Evolutionary conservation across 2,797 vertebrate species (phyloP), one percentile per base, ranked within the genome.

Genomic region (Novumbra hubbsi): DNA sequence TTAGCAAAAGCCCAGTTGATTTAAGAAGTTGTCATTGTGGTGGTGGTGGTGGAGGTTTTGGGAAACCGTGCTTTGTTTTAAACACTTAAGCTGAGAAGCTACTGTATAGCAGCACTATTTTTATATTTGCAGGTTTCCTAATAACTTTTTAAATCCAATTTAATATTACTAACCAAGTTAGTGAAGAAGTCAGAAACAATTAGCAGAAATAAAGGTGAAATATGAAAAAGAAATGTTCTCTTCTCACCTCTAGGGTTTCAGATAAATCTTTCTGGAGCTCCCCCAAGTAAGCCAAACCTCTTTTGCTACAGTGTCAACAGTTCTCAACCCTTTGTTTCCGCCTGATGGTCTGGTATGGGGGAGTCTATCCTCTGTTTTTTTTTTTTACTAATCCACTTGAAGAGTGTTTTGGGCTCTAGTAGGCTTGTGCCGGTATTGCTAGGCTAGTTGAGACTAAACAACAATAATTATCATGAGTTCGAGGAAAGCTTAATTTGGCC

Each of bases 191-290:
- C 17, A 67, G 9, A 67, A 19, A 7, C 17, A 8, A 50, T 1
- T 72, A 34, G 12, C 41, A 24, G 28, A 32, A 21, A 14, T 74
- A 73, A 78, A 77, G 71, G 67, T 81, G 80, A 82, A 76, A 62
- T 79, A 70, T 86, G 78, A 86, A 78, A 76, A 74, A 83, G 86
- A 76, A 94, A 92, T 88, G 89, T 90, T 93, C 90, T 96, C 89
- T 95, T 91, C 92, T 93, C 90, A 86, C 94, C 95, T 94, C 86
- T 85, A 96, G 94, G 93, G 86, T 96, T 96, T 96, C 94, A 95
- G 94, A 95, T 95, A 94, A 96, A 94, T 93, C 94, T 95, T 90
- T 95, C 93, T 94, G 94, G 94, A 95, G 95, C 94, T 89, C 92
- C 92, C 89, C 94, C 93, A 94, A 96, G 93, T 93, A 96, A 96